Base-by-base conservation (phyloP, 1,140 invertebrate species). In the Stegodyphus mimosarum region DNA sequence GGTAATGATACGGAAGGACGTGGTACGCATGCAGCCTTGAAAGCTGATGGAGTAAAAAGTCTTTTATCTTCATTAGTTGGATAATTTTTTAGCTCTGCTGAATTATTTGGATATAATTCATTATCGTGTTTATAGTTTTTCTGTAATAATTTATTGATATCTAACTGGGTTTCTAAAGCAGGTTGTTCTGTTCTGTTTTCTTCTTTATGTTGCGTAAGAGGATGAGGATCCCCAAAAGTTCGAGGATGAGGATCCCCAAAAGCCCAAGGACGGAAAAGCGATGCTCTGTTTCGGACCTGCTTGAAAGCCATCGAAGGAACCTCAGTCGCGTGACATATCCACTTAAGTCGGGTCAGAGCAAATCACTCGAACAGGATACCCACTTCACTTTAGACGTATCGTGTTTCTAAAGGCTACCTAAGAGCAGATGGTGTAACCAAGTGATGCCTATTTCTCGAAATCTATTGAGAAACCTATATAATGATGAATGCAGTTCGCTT, bases 211-310 rank as follows among this genome's bases (percentile, higher is more conserved):
- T 49, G 63, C 60, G 15, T 83, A 63, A 49, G 60, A 6, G 48
- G 11, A 49, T 48, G 69, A 48, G 60, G 49, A 55, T 55, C 51
- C 7, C 60, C 79, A 60, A 83, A 83, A 66, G 71, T 71, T 78
- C 86, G 80, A 11, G 86, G 80, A 5, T n/a, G n/a, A n/a, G n/a
- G n/a, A 11, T 55, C 51, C 7, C 60, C 79, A 60, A 83, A 83
- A 66, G 71, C 81, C 83, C 86, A 85, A 11, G 86, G 80, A 5
- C 76, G 71, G 64, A 87, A 88, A 63, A 89, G 53, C 10, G 87
- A 83, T n/a, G 87, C 78, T 52, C 88, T 83, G 10, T 85, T 81
- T 9, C 87, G 78, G 5, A 88, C 79, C 75, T 87, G 86, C 76
- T 81, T 87, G 70, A 87, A 87, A 76, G 84, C 87, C 85, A 87